phyloP scores from a whole-genome alignment of 2,113 vertebrate species.

The Corvus moneduloides region DNA sequence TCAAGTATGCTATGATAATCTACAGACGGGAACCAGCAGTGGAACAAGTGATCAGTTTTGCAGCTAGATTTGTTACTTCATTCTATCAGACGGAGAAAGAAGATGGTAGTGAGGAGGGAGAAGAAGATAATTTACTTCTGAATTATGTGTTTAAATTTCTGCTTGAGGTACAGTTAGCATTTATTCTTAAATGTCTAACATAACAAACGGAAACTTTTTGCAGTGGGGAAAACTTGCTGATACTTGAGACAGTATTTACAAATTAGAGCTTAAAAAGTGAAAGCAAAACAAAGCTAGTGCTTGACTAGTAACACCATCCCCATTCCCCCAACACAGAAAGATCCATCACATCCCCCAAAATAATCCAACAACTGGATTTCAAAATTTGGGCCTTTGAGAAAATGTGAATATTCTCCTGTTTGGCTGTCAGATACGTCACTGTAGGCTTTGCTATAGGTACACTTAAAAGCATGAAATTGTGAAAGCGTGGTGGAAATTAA shows the following conservation, averaged over 20 bases:
- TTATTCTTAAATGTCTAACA: background rate
- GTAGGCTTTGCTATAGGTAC: background rate
- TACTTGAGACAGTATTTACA: background rate
- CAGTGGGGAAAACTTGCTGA: background rate
- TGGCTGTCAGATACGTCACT: background rate
- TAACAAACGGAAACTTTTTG: background rate
- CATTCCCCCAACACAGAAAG: background rate
- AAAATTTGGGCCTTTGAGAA: background rate
- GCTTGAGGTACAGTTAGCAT: slow-evolving; percentile 80
- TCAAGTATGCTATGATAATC: slow-evolving; percentile 90
- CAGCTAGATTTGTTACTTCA: slow-evolving; percentile 85
- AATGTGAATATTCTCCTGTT: background rate
- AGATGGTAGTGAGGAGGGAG: slow-evolving; percentile 53
- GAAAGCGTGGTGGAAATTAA: background rate
- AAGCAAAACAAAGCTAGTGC: background rate
- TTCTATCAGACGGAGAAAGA: slow-evolving; percentile 76
- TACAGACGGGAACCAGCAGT: slow-evolving; percentile 89
- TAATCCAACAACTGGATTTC: background rate
- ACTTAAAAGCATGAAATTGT: background rate
- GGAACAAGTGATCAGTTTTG: slow-evolving; percentile 89
- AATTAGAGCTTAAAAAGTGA: background rate
- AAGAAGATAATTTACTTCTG: slow-evolving; percentile 80
- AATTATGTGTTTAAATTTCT: slow-evolving; percentile 89
- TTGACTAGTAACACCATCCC: background rate
- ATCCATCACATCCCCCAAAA: too few species aligned